Conservation (phyloP, 2,797 vertebrate genomes). For the Monodelphis domestica region DNA sequence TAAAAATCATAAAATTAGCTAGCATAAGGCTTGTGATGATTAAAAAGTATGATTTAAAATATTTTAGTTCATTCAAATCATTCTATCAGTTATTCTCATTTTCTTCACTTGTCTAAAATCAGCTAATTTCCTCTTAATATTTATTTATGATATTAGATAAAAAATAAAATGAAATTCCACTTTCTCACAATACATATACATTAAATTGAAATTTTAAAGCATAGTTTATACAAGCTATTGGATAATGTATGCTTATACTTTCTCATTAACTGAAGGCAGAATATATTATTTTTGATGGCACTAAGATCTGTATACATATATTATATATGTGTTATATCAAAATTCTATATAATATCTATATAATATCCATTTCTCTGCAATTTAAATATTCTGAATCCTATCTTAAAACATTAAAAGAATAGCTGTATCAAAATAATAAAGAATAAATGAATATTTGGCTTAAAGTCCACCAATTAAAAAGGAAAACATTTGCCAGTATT, state of each 20-base stretch:
- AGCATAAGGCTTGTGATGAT: not conserved
- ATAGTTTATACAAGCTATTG: not conserved
- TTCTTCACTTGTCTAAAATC: not conserved
- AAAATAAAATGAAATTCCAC: not conserved
- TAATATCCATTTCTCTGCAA: not conserved
- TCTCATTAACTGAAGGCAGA: not conserved
- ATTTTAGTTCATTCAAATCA: not conserved
- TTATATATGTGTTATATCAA: not conserved
- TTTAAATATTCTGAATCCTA: not conserved
- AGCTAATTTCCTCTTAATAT: not conserved
- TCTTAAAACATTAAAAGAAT: not conserved
- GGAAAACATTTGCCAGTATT: not conserved
- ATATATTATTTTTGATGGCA: not conserved
- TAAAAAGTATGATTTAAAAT: not conserved
- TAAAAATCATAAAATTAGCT: not conserved
- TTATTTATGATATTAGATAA: not conserved
- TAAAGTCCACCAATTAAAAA: not conserved
- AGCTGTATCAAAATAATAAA: not conserved
- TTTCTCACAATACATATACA: no score
- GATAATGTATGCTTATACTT: not conserved
- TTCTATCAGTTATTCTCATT: not conserved
- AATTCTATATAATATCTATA: no score
- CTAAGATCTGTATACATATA: not conserved
- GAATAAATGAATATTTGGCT: not conserved
- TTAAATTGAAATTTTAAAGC: not conserved